These are phyloP conservation scores for Talpa occidentalis DNA, from an alignment of 2,113 vertebrate species.

Conservation along the genomic window DNA sequence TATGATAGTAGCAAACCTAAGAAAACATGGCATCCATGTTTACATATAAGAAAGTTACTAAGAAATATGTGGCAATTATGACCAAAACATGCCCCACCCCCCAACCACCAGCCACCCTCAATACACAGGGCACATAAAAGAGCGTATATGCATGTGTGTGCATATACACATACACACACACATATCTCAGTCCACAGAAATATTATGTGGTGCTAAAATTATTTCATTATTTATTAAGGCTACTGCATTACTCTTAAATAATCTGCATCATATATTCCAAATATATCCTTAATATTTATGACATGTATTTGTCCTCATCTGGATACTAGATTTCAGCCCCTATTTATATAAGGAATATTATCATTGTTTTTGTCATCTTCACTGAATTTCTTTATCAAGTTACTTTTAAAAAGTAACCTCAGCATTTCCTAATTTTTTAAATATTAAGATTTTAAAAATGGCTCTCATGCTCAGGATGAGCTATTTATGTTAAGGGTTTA, in stretches of 20 bases:
- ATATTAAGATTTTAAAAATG: not conserved
- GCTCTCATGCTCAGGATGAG: not conserved
- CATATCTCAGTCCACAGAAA: not conserved
- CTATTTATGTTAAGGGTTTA: constrained; percentile 14
- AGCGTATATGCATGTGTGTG: too few species aligned
- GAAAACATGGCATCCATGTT: not conserved
- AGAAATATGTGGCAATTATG: not conserved
- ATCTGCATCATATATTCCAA: not conserved
- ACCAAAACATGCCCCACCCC: not conserved
- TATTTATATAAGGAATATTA: not conserved
- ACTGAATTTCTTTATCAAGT: not conserved
- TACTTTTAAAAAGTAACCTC: not conserved
- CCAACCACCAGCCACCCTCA: not conserved
- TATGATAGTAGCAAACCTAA: not conserved
- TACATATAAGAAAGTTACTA: not conserved
- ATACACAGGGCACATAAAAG: not conserved
- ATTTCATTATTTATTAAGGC: constrained; percentile 4
- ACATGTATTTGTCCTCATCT: not conserved
- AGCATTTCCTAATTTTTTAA: not conserved
- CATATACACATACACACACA: not conserved
- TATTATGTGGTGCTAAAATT: not conserved
- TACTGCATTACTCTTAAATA: not conserved
- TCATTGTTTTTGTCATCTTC: not conserved
- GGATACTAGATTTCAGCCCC: not conserved
- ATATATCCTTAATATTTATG: not conserved